These are phyloP conservation scores for Helostoma temminkii DNA, from an alignment of 2,797 vertebrate species.

Conservation along the genomic window DNA sequence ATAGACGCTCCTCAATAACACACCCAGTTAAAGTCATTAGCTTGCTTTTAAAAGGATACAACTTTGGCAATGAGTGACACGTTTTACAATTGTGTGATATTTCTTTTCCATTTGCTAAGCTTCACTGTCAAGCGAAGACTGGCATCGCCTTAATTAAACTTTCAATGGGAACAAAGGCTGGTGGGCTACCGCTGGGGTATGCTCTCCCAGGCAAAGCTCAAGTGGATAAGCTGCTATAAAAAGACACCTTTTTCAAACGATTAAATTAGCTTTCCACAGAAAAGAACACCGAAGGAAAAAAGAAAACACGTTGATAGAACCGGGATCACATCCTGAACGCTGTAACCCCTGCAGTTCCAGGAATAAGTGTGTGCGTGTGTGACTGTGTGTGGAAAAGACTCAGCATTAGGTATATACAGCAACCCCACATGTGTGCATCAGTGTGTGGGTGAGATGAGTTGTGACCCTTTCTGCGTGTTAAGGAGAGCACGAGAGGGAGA, in stretches of 20 bases:
- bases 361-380: constrained; percentile 7
- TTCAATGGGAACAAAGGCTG: constrained; percentile 67
- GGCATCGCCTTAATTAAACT: constrained; percentile 69
- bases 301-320: constrained; percentile 30
- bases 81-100: constrained; percentile 43
- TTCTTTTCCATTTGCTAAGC: constrained; percentile 49
- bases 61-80: constrained; percentile 27
- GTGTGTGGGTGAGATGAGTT: constrained; percentile 75
- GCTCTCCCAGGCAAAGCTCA: constrained; percentile 65
- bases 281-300: constrained; percentile 28
- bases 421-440: constrained; percentile 43
- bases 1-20: constrained; percentile 15
- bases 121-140: constrained; percentile 51
- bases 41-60: constrained; percentile 20
- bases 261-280: constrained; percentile 69
- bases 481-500: constrained; percentile 48
- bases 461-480: constrained; percentile 62
- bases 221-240: constrained; percentile 73
- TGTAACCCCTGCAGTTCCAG: constrained; percentile 42
- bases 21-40: constrained; percentile 22
- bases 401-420: constrained; percentile 35
- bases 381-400: constrained; percentile 5
- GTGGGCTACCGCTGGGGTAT: constrained; percentile 54
- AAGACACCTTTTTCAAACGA: constrained; percentile 70
- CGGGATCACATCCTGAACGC: constrained; percentile 31